Percentiles rank a stretch among this genome's conserved stretches.
Evolutionary conservation across 2,797 vertebrate genomes (phyloP).

Genomic region (Myotis pilosus): DNA sequence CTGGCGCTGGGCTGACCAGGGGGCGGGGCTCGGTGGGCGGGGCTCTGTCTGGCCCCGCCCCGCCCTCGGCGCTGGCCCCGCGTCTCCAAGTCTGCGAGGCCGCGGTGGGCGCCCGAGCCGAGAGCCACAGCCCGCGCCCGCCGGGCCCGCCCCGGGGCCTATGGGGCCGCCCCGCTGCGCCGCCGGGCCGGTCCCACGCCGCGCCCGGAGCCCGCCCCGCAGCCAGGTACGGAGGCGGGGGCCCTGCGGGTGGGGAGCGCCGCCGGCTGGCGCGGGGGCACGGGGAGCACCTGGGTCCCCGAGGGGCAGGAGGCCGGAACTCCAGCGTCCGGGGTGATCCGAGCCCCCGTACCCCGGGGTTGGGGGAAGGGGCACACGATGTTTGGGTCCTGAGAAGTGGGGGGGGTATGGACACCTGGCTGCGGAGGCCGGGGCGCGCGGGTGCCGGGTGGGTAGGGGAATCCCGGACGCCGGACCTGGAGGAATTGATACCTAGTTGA

Average conservation of each 20-base stretch:
- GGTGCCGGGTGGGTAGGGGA: neutral
- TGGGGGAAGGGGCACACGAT: neutral
- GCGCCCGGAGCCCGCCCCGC: slow-evolving; percentile 39
- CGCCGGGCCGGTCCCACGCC: slow-evolving; percentile 55
- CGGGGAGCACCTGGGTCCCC: slow-evolving; percentile 5
- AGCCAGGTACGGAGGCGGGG: slow-evolving; percentile 47
- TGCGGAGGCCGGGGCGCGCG: neutral
- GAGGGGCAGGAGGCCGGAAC: neutral
- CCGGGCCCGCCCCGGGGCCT: slow-evolving; percentile 33
- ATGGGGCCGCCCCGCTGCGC: slow-evolving; percentile 59
- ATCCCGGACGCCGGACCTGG: neutral
- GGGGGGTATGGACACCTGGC: neutral
- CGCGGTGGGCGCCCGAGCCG: slow-evolving; percentile 2
- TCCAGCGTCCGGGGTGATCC: neutral
- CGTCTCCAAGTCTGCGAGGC: slow-evolving; percentile 54
- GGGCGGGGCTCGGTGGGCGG: slow-evolving; percentile 29
- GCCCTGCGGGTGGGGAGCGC: neutral
- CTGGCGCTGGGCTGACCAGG: neutral
- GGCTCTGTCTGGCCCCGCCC: neutral
- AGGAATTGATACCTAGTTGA: neutral
- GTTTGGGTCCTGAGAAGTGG: neutral
- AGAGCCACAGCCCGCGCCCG: slow-evolving; percentile 29
- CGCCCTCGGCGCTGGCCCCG: slow-evolving; percentile 1
- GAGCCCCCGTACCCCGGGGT: neutral
- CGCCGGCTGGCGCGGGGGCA: neutral